phyloP scores from a whole-genome alignment of 1,140 invertebrate species.

The Heliconius eleuchia region DNA sequence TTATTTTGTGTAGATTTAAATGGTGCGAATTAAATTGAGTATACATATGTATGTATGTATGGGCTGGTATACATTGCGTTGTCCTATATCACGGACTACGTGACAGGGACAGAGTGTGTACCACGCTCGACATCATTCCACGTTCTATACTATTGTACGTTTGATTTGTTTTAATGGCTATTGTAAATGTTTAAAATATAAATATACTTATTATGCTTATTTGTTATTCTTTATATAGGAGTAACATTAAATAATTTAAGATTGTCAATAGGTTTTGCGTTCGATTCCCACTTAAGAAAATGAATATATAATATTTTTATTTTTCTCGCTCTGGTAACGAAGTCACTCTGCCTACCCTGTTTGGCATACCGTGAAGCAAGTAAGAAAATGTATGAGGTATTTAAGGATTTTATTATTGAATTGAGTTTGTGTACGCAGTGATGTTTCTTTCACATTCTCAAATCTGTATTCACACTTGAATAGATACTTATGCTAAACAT shows the following conservation, averaged over 20 bases:
- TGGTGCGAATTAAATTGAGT: conserved; percentile 36
- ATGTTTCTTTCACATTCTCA: neutral
- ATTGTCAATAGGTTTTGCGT: neutral
- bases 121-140: conserved; percentile 18
- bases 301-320: too few species aligned
- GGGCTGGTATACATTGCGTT: conserved; percentile 36
- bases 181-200: conserved; percentile 10
- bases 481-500: neutral
- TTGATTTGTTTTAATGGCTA: conserved; percentile 18
- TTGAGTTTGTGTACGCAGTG: neutral
- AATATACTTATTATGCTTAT: neutral
- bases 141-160: conserved; percentile 19
- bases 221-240: neutral
- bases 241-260: neutral
- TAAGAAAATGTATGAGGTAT: neutral
- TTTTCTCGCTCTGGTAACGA: too few species aligned
- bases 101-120: conserved; percentile 45
- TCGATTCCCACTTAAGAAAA: too few species aligned
- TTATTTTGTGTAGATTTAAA: conserved; percentile 4
- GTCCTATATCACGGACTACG: conserved; percentile 44
- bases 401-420: neutral
- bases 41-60: conserved; percentile 39
- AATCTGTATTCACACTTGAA: neutral
- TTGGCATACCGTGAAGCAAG: too few species aligned
- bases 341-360: too few species aligned